Percentiles rank a stretch among this genome's conserved stretches.
phyloP scores from a whole-genome alignment of 2,888 invertebrate species.

The Griposia aprilina region DNA sequence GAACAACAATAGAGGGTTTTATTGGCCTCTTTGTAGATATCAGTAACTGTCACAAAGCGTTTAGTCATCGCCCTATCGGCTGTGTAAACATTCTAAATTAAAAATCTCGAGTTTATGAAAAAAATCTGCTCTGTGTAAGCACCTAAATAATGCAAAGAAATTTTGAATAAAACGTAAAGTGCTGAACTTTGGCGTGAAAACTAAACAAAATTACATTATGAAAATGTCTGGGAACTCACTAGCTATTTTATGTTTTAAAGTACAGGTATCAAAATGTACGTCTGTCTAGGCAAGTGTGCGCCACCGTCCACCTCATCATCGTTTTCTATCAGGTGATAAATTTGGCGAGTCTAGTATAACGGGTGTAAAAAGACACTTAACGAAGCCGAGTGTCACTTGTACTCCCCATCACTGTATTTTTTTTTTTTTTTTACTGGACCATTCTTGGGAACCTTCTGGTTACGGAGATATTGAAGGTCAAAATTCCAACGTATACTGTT shows the following conservation, averaged over 20 bases:
- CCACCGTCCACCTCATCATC: not conserved
- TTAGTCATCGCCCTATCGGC: conserved; percentile 83
- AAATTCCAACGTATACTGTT: too few species aligned
- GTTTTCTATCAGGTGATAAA: not conserved
- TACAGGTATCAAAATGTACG: not conserved
- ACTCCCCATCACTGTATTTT: too few species aligned
- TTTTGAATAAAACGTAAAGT: not conserved
- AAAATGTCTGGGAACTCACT: too few species aligned
- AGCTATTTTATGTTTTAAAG: not conserved
- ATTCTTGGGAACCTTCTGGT: too few species aligned
- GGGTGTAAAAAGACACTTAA: too few species aligned
- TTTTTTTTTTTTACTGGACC: too few species aligned
- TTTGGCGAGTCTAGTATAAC: not conserved
- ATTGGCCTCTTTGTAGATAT: conserved; percentile 88
- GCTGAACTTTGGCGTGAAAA: conserved; percentile 1
- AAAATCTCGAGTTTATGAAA: conserved; percentile 63
- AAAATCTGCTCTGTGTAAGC: conserved; percentile 4
- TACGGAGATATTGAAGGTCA: too few species aligned
- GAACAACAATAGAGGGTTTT: conserved; percentile 83
- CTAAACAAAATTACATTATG: not conserved
- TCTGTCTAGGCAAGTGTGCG: not conserved
- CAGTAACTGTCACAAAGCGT: conserved; percentile 85
- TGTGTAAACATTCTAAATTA: conserved; percentile 82
- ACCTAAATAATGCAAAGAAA: conserved; percentile 2
- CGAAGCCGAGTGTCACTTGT: too few species aligned